A percentile compares a stretch with the other conserved stretches of the same genome.
phyloP scores from a whole-genome alignment of 2,797 vertebrate species.

The Chaunax sp. region DNA sequence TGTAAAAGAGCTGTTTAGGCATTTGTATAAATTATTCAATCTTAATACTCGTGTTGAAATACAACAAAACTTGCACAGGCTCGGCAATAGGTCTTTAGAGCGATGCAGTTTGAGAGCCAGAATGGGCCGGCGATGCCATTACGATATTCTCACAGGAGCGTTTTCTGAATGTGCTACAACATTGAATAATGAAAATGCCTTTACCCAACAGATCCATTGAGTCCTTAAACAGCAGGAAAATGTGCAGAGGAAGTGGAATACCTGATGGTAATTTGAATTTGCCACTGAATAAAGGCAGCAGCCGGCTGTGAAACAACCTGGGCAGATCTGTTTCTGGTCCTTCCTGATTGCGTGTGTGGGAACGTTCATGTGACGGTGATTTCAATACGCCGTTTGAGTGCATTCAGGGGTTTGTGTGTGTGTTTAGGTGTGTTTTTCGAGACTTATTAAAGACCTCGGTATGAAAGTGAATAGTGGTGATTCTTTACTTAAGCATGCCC shows the following conservation, averaged over 20 bases:
- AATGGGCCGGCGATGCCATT: constrained; percentile 62
- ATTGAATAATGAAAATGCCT: constrained; percentile 74
- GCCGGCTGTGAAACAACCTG: constrained; percentile 46
- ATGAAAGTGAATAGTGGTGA: constrained; percentile 70
- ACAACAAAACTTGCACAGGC: constrained; percentile 60
- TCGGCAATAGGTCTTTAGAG: constrained; percentile 55
- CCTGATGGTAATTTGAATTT: constrained; percentile 57
- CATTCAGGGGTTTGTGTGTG: constrained; percentile 5
- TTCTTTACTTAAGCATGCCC: constrained; percentile 80
- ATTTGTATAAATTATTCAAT: constrained; percentile 80
- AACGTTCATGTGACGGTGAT: constrained; percentile 1
- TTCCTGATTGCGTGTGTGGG: constrained; percentile 1
- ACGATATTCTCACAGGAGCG: constrained; percentile 56
- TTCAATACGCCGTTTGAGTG: background rate
- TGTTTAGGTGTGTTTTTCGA: constrained; percentile 4
- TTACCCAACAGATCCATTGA: constrained; percentile 65
- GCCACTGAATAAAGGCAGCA: constrained; percentile 47
- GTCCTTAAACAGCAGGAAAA: constrained; percentile 47
- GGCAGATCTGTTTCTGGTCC: constrained; percentile 21
- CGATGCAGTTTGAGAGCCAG: constrained; percentile 64
- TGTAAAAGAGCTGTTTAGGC: constrained; percentile 69
- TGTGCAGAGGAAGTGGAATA: constrained; percentile 40
- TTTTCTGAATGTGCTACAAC: constrained; percentile 62
- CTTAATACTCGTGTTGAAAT: constrained; percentile 72
- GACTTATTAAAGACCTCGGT: constrained; percentile 36